Percentiles rank a stretch among this genome's conserved stretches.
Conservation (phyloP, 2,113 vertebrate species). For the Martes martes region DNA sequence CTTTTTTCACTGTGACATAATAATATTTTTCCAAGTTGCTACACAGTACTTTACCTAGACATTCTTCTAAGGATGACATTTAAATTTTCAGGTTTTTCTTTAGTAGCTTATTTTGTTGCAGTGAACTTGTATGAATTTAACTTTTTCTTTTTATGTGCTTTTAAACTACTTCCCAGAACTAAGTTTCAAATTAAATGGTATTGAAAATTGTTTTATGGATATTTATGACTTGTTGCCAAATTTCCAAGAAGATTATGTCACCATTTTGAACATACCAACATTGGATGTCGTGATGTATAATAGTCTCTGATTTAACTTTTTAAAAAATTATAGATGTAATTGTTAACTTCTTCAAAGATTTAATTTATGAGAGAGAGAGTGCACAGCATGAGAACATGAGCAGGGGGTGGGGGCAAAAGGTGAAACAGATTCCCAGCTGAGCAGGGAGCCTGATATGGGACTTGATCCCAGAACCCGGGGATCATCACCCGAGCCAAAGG, state of each 20-base stretch:
- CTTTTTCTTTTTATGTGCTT: not conserved
- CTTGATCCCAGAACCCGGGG: no score
- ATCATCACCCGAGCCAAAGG: no score
- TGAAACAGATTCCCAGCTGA: no score
- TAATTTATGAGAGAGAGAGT: no score
- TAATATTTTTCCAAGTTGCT: not conserved
- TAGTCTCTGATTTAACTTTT: not conserved
- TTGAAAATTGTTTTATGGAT: slow-evolving; percentile 3
- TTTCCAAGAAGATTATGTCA: not conserved
- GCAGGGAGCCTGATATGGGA: no score
- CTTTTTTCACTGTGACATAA: not conserved
- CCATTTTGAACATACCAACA: not conserved
- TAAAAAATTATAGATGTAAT: not conserved
- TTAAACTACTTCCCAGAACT: not conserved
- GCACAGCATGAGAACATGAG: no score
- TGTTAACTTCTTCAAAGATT: no score
- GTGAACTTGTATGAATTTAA: not conserved
- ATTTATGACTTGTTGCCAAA: slow-evolving; percentile 1
- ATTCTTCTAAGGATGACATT: not conserved
- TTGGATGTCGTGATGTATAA: not conserved
- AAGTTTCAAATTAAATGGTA: not conserved
- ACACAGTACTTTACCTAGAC: not conserved
- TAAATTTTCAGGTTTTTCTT: slow-evolving; percentile 1
- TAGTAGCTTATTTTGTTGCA: not conserved
- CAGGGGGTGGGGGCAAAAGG: no score